Evolutionary conservation across 2,113 vertebrate genomes (phyloP).

Genomic region (Anhinga anhinga): DNA sequence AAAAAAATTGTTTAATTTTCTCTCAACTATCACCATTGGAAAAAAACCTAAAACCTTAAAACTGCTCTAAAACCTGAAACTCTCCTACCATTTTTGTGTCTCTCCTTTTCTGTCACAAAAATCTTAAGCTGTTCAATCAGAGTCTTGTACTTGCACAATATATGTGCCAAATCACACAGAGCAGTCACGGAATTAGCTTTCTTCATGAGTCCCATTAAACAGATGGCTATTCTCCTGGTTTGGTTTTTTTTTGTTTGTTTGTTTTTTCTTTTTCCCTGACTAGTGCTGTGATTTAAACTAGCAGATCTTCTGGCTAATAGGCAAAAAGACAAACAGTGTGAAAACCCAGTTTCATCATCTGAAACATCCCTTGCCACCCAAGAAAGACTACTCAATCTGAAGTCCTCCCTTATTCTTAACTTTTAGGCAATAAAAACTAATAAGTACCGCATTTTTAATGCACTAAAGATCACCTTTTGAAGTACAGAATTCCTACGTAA

Average conservation of each 20-base stretch:
- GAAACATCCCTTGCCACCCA: neutral
- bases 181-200: neutral
- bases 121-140: constrained; percentile 11
- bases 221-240: neutral
- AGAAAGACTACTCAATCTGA: neutral
- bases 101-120: neutral
- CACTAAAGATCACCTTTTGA: neutral
- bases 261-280: neutral
- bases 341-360: neutral
- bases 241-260: neutral
- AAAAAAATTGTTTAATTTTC: neutral
- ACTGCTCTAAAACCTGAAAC: neutral
- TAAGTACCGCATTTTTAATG: neutral
- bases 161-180: neutral
- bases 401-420: neutral
- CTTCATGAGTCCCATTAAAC: neutral
- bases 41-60: constrained; percentile 2
- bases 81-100: neutral
- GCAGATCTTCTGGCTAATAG: neutral
- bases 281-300: constrained; percentile 3
- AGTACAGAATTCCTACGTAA: neutral
- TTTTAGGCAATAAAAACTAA: neutral
- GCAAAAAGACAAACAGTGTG: neutral
- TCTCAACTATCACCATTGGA: neutral
- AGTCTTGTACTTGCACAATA: neutral